Conservation (phyloP, 2,888 invertebrate species). For the Cheiracanthium punctorium region DNA sequence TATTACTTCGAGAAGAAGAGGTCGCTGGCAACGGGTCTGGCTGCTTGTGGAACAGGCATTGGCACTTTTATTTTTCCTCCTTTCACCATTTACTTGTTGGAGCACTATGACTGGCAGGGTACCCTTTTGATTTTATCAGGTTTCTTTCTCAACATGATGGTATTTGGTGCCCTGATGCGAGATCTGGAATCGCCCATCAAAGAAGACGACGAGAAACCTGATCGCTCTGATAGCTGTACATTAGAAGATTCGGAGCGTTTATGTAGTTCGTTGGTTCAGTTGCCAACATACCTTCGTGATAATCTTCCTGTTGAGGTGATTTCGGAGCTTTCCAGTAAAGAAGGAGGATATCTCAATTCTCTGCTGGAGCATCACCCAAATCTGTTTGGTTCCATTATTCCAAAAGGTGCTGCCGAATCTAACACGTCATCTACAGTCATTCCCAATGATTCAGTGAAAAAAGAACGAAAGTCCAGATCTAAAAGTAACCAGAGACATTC, state of each 20-base stretch:
- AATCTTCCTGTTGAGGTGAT: conserved; percentile 86
- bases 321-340: conserved; percentile 78
- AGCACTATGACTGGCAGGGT: conserved; percentile 87
- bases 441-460: conserved; percentile 3
- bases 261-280: conserved; percentile 83
- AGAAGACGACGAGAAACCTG: conserved; percentile 77
- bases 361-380: conserved; percentile 86
- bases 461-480: background rate
- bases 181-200: conserved; percentile 81
- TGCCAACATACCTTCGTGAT: conserved; percentile 88
- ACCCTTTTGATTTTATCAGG: conserved; percentile 87
- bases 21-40: conserved; percentile 89
- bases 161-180: conserved; percentile 88
- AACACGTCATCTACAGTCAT: conserved; percentile 31
- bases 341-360: conserved; percentile 79
- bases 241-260: conserved; percentile 70
- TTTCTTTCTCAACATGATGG: conserved; percentile 87
- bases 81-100: conserved; percentile 83
- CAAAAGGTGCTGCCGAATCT: conserved; percentile 27
- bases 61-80: conserved; percentile 92
- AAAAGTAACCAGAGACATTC: background rate
- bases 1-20: conserved; percentile 91
- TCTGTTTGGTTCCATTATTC: conserved; percentile 78
- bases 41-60: conserved; percentile 89
- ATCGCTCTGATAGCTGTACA: conserved; percentile 74